Percentiles rank a stretch among this genome's conserved stretches.
Conservation (phyloP, 2,888 invertebrate species). For the Apodemia zela region DNA sequence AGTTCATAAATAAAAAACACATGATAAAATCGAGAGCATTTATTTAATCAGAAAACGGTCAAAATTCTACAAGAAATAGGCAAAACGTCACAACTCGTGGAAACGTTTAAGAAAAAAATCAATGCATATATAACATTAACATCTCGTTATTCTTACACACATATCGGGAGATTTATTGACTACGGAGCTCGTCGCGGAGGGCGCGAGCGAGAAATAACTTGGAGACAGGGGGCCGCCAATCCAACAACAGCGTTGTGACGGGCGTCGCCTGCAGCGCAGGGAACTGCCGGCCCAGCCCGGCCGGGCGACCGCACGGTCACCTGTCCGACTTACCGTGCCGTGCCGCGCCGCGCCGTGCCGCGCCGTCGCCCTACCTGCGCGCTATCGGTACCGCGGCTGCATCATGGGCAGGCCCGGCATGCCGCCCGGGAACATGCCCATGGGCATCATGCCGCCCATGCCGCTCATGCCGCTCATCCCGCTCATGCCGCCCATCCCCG, state of each 20-base stretch:
- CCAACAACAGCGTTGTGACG: conserved; percentile 80
- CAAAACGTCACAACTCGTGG: conserved; percentile 78
- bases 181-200: conserved; percentile 13
- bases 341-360: conserved; percentile 25
- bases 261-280: conserved; percentile 69
- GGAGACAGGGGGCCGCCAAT: conserved; percentile 76
- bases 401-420: conserved; percentile 82
- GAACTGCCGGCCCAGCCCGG: conserved; percentile 80
- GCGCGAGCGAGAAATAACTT: conserved; percentile 19
- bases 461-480: conserved; percentile 50
- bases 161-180: conserved; percentile 22
- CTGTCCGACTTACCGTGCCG: conserved; percentile 43
- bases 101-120: conserved; percentile 72
- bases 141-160: conserved; percentile 44
- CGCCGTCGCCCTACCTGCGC: conserved; percentile 34
- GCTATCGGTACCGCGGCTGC: conserved; percentile 94
- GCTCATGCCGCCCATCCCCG: conserved; percentile 53
- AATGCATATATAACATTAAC: conserved; percentile 67
- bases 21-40: conserved; percentile 68
- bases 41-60: conserved; percentile 73
- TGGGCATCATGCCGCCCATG: conserved; percentile 74
- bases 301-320: conserved; percentile 33
- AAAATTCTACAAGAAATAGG: conserved; percentile 78
- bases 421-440: conserved; percentile 75
- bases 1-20: conserved; percentile 54